Evolutionary conservation across 2,113 vertebrate genomes (phyloP), one percentile per base, ranked within the genome.

Genomic region (Odobenus rosmarus): DNA sequence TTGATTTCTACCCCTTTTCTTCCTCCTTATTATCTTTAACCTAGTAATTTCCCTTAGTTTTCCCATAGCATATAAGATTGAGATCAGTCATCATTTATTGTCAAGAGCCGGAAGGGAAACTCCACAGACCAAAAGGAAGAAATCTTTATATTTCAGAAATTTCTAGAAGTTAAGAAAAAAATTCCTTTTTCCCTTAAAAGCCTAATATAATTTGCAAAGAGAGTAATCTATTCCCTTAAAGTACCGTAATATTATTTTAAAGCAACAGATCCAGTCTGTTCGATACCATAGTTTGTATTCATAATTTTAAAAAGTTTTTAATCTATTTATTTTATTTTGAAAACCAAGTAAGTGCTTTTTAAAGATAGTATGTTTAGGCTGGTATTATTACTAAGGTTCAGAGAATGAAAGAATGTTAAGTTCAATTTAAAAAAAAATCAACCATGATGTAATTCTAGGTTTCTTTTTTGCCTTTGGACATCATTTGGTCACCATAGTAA

Each of bases 401-500:
- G 39, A 95, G 42, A n/a, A 71, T 85, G 15, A 46, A 95, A 92
- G 33, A 62, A 23, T 91, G 77, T 83, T 77, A 84, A 84, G 72
- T 86, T 88, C 28, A 3, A 72, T 90, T 69, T 5, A 23, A 62
- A 55, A 76, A 76, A 91, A 96, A 95, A 55, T 49, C 51, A 88
- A 96, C 82, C 79, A 85, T 96, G 97, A 96, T 95, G 81, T 97
- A 96, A 96, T 92, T 94, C 64, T 74, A 97, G 76, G 80, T 97
- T 94, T 96, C 28, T 93, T 96, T 97, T 97, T 88, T 80, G 15
- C 53, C 49, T 96, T 94, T 83, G 92, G 83, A 96, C 87, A 97
- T 97, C 87, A 88, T 64, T 95, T 92, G 84, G 55, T 97, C 71
- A 96, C 90, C 97, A 97, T 88, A 88, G 96, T 87, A 96, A 97